These are phyloP conservation scores for Danio choprae DNA, from an alignment of 2,797 vertebrate species.

Conservation along the genomic window DNA sequence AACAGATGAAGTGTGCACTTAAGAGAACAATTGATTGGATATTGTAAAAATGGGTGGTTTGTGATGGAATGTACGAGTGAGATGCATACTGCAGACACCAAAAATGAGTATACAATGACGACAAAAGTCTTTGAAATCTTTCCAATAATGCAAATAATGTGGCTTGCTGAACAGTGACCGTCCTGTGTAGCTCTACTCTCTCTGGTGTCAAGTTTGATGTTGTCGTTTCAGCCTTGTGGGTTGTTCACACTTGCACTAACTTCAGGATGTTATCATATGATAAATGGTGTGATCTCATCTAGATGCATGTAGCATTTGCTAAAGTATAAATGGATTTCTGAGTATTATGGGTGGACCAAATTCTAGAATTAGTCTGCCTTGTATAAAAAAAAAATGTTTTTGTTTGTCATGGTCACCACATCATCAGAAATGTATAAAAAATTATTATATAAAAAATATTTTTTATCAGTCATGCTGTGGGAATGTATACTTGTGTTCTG, in stretches of 20 bases:
- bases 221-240: neutral
- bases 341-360: neutral
- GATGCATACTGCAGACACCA: neutral
- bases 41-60: neutral
- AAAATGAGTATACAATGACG: neutral
- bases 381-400: neutral
- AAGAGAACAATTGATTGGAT: neutral
- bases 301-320: neutral
- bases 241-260: neutral
- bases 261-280: neutral
- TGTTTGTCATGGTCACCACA: neutral
- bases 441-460: no score
- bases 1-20: neutral
- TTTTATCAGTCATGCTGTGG: neutral
- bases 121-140: neutral
- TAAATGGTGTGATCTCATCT: neutral
- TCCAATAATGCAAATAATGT: slow-evolving; percentile 18
- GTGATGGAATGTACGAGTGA: neutral
- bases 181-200: neutral
- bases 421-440: no score
- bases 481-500: neutral
- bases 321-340: neutral
- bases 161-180: neutral
- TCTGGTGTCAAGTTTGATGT: neutral
- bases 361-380: neutral